Conservation (phyloP, 2,888 invertebrate species). For the Drosophila cracens region DNA sequence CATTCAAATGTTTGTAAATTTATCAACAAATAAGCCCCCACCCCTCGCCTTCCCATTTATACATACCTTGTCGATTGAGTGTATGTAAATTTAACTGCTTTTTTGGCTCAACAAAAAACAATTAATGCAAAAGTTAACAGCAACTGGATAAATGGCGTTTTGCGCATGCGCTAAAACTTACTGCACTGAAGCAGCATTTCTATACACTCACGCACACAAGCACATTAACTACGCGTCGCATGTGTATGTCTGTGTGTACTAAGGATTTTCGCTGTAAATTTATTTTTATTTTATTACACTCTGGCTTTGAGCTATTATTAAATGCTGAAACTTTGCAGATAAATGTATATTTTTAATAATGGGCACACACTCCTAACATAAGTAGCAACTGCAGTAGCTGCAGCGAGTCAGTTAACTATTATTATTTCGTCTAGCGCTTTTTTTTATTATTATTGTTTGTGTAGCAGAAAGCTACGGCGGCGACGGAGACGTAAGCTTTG, state of each 20-base stretch:
- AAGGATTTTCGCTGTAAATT: constrained; percentile 72
- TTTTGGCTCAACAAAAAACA: constrained; percentile 57
- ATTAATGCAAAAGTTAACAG: constrained; percentile 68
- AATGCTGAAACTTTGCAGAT: constrained; percentile 3
- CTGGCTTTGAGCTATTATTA: constrained; percentile 14
- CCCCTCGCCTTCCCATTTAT: constrained; percentile 6
- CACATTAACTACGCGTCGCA: constrained; percentile 33
- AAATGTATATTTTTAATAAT: constrained; percentile 23
- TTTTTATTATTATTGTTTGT: constrained; percentile 76
- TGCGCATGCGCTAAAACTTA: constrained; percentile 71
- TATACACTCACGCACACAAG: constrained; percentile 57
- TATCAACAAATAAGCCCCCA: constrained; percentile 37
- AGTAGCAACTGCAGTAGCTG: constrained; percentile 12
- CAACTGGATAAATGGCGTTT: constrained; percentile 18
- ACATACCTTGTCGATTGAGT: constrained; percentile 55
- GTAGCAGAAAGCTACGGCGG: constrained; percentile 53
- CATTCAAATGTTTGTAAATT: constrained; percentile 36
- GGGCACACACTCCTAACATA: constrained; percentile 19
- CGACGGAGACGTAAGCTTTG: constrained; percentile 40
- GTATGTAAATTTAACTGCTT: constrained; percentile 42
- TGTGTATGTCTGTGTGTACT: constrained; percentile 52
- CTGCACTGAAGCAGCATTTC: constrained; percentile 65
- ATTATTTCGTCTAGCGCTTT: constrained; percentile 70
- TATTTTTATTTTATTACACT: constrained; percentile 72
- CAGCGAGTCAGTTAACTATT: constrained; percentile 54